Evolutionary conservation across 2,797 vertebrate genomes (phyloP).

Genomic region (Pelodytes ibericus): DNA sequence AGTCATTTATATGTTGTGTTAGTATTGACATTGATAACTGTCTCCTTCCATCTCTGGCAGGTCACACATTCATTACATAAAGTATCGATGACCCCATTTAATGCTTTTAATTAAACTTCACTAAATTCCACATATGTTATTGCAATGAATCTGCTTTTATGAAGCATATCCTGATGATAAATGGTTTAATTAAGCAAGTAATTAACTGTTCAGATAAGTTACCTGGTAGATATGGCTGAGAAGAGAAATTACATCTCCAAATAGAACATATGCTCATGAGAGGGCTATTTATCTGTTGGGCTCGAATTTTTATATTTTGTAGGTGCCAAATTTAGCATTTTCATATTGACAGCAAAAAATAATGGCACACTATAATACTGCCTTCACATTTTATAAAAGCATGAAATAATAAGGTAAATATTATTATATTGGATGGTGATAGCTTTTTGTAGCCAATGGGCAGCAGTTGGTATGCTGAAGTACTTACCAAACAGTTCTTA

Average conservation of each 20-base stretch:
- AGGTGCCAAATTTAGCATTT: no score
- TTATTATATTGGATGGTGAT: no score
- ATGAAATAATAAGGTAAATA: no score
- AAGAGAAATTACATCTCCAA: constrained; percentile 18
- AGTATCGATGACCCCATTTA: constrained; percentile 28
- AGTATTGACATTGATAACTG: constrained; percentile 27
- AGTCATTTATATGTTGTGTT: not conserved
- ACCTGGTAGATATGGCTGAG: constrained; percentile 32
- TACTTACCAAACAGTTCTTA: no score
- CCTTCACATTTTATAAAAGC: no score
- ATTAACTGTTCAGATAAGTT: constrained; percentile 34
- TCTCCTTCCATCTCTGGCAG: constrained; percentile 3
- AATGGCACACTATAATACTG: no score
- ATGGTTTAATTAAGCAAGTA: constrained; percentile 44
- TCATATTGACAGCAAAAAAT: no score
- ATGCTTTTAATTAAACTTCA: constrained; percentile 44
- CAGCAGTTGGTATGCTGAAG: no score
- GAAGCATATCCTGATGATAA: constrained; percentile 44
- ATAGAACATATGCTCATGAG: constrained; percentile 24
- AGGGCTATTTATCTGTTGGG: not conserved
- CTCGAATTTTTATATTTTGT: not conserved
- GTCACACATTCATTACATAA: constrained; percentile 31
- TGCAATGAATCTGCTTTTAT: constrained; percentile 47
- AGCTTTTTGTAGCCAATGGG: no score
- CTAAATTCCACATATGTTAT: constrained; percentile 48